Evolutionary conservation across 2,113 vertebrate genomes (phyloP), one percentile per base, ranked within the genome.

Genomic region (Nycticorax nycticorax): DNA sequence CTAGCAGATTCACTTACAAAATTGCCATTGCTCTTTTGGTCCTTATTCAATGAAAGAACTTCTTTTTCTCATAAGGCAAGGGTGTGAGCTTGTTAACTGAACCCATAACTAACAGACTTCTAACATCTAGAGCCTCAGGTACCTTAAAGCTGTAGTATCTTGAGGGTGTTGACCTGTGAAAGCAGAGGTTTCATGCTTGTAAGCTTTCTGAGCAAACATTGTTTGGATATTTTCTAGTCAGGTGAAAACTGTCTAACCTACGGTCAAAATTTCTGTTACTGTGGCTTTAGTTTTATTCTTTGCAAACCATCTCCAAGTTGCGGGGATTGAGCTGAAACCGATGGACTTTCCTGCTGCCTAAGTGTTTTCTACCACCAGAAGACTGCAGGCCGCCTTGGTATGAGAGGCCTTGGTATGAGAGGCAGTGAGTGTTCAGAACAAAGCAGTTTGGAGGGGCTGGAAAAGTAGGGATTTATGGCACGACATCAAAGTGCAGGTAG

Each of bases 11-110:
- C 62, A 89, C 63, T 33, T 74, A 53, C 37, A 88, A 83, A 93
- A 78, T 85, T 87, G 75, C 78, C 20, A 33, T 74, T 69, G 28
- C 19, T 53, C 9, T 52, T 75, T 19, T 55, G 23, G 12, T 80
- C 66, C 28, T 79, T 80, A 37, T 32, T 94, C 80, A 90, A 53
- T 72, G 55, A 95, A 64, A 33, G 33, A 79, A 85, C 12, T 63
- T 84, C 12, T 74, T 55, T 84, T 91, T 87, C 86, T 1, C 1
- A 45, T 89, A n/a, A 81, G 56, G 53, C 20, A 18, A 60, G 33
- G 80, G 59, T 78, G 33, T 89, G 52, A 91, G 57, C 85, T 94
- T 96, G 77, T 93, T 97, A 85, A 62, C 24, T 55, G 48, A 92
- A 48, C 50, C 69, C 37, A 6, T 67, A 60, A 91, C 94, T 94